Base-by-base conservation (phyloP, 1,140 invertebrate species). In the Lepidurus packardi region DNA sequence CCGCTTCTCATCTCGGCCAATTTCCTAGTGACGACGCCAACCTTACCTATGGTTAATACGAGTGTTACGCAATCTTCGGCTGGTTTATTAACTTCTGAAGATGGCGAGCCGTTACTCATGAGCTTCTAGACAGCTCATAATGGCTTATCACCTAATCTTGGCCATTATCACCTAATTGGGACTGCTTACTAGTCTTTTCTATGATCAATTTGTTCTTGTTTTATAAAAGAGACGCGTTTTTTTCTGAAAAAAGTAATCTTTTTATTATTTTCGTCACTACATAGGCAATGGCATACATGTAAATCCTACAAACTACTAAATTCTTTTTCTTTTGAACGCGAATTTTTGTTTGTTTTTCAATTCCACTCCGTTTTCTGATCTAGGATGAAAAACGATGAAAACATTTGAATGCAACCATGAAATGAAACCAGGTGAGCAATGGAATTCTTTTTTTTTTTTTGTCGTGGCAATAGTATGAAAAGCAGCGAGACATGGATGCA, bases 1-100 rank as follows among this genome's bases (percentile, higher is more conserved):
- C 91, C 91, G 1, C 81, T 92, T 73, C 86, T 90, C 65, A 86
- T 92, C 83, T 91, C 90, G 5, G 90, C 91, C 7, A 91, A 91
- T 81, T 88, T 92, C 84, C 85, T 91, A 83, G 88, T 90, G 74
- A 89, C 88, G 0, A 89, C 89, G 73, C 89, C 90, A 16, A 41
- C 24, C 41, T 21, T 45, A 45, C 25, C 76, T 77, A 65, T 65
- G 53, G 53, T n/a, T 13, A 65, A 65, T 65, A 65, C 53, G 0
- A 65, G 53, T 65, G 53, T 65, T 21, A 65, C 13, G 13, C 9
- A 65, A 65, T 65, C 53, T 13, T 65, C 53, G 10, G 53, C 53
- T 65, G 53, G 53, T 65, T 65, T 65, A 16, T 16, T 65, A 21
- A 16, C 8, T 21, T 16, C 53, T 7, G 53, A 65, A 16, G 13